Percentiles rank a stretch among this genome's conserved stretches.
These are phyloP conservation scores for Daubentonia madagascariensis DNA, from an alignment of 2,113 vertebrate genomes.

Conservation along the genomic window DNA sequence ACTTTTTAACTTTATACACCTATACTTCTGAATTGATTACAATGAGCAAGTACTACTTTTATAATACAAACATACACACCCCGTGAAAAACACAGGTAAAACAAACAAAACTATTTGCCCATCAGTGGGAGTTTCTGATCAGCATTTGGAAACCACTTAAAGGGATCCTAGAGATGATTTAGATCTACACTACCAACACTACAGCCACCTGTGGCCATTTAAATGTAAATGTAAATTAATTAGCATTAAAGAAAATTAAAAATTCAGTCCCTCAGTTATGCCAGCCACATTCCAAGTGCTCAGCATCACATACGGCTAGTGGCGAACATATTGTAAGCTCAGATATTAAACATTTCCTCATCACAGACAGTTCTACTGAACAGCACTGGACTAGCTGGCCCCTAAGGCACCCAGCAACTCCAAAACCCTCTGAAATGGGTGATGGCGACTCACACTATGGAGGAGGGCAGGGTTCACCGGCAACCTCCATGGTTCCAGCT, in stretches of 20 bases:
- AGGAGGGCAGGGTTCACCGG: background rate
- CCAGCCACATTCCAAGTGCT: background rate
- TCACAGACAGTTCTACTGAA: background rate
- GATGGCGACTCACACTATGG: rapidly evolving
- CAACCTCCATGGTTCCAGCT: too few relatives aligned
- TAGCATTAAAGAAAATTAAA: background rate
- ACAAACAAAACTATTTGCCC: background rate
- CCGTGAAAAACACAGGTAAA: rapidly evolving
- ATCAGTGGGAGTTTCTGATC: background rate
- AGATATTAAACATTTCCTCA: background rate
- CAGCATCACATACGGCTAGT: background rate
- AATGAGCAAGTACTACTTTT: background rate
- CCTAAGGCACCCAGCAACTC: background rate
- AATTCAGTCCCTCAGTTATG: background rate
- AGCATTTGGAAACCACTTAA: background rate
- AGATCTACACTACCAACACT: background rate
- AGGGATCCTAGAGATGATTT: background rate
- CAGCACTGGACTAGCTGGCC: background rate
- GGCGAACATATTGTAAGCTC: too few relatives aligned
- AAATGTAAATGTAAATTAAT: background rate
- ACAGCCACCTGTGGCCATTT: background rate
- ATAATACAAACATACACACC: background rate
- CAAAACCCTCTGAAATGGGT: background rate
- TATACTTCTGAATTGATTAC: background rate
- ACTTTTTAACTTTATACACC: background rate